Percentiles rank a stretch among this genome's conserved stretches.
These are phyloP conservation scores for Zoanthus sociatus DNA, from an alignment of 92 coral and sea anemone genomes.

Conservation along the genomic window DNA sequence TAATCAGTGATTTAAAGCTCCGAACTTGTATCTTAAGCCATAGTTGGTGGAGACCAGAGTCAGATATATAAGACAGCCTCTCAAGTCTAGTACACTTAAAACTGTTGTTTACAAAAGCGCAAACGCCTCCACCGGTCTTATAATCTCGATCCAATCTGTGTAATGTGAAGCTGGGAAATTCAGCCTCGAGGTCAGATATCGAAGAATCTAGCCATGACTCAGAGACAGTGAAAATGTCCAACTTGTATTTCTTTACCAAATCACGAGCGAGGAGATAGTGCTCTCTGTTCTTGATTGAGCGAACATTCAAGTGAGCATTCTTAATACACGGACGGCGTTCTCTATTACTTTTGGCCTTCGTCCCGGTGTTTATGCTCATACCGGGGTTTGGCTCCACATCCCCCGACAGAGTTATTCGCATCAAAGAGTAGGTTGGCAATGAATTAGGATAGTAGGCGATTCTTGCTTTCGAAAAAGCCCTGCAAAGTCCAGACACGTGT, in stretches of 20 bases:
- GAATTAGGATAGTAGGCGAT: no score
- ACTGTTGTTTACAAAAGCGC: no score
- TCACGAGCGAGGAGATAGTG: slow-evolving; percentile 46
- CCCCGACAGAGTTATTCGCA: slow-evolving; percentile 22
- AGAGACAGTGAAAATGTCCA: slow-evolving; percentile 48
- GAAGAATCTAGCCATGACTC: slow-evolving; percentile 18
- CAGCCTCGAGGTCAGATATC: background rate
- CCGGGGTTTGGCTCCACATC: slow-evolving; percentile 27
- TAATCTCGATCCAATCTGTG: slow-evolving; percentile 1
- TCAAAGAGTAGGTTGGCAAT: slow-evolving; percentile 9
- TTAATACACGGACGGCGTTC: background rate
- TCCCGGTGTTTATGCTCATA: background rate
- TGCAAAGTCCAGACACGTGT: no score
- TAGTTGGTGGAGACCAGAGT: slow-evolving; percentile 41
- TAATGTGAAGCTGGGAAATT: no score
- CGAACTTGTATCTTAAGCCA: slow-evolving; percentile 58
- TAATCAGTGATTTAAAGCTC: slow-evolving; percentile 36
- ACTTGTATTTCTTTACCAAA: slow-evolving; percentile 33
- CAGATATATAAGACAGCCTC: no score
- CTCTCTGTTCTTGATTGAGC: slow-evolving; percentile 54
- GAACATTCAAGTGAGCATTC: slow-evolving; percentile 25
- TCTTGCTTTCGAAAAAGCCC: no score
- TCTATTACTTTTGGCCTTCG: background rate
- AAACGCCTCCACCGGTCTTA: slow-evolving; percentile 15
- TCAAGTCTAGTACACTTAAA: no score